These are phyloP conservation scores for Gymnothorax javanicus DNA, from an alignment of 2,797 vertebrate genomes.

Conservation along the genomic window DNA sequence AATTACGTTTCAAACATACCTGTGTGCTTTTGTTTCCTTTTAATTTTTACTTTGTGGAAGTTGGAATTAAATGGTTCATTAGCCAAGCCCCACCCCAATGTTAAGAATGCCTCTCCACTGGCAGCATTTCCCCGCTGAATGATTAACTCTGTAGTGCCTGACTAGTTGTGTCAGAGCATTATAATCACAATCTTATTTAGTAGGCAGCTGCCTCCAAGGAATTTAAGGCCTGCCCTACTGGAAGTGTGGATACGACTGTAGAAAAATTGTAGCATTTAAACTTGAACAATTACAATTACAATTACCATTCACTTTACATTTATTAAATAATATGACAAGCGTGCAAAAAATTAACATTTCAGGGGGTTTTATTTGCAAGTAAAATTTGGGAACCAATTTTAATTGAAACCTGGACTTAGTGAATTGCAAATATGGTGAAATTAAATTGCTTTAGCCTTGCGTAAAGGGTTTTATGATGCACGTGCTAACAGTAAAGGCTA, in stretches of 20 bases:
- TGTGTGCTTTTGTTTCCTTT: slow-evolving; percentile 6
- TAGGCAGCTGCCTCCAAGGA: neutral
- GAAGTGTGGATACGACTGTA: neutral
- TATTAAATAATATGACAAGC: neutral
- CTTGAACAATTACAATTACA: neutral
- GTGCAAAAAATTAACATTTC: neutral
- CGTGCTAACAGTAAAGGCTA: no score
- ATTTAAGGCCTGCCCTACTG: neutral
- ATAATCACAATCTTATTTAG: neutral
- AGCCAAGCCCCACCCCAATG: slow-evolving; percentile 16
- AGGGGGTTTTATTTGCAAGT: neutral
- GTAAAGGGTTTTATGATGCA: no score
- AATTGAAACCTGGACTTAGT: neutral
- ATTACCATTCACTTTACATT: neutral
- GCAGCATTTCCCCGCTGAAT: slow-evolving; percentile 2
- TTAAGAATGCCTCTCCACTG: neutral
- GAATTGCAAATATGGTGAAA: neutral
- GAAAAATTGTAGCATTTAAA: neutral
- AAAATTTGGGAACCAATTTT: neutral
- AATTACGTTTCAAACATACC: slow-evolving; percentile 4
- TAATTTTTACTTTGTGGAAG: slow-evolving; percentile 12
- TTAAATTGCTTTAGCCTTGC: no score
- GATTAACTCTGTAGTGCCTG: slow-evolving; percentile 14
- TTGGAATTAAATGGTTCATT: slow-evolving; percentile 27
- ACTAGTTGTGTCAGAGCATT: neutral